Evolutionary conservation across 2,797 vertebrate species (phyloP).

Genomic region (Sebastolobus altivelis): DNA sequence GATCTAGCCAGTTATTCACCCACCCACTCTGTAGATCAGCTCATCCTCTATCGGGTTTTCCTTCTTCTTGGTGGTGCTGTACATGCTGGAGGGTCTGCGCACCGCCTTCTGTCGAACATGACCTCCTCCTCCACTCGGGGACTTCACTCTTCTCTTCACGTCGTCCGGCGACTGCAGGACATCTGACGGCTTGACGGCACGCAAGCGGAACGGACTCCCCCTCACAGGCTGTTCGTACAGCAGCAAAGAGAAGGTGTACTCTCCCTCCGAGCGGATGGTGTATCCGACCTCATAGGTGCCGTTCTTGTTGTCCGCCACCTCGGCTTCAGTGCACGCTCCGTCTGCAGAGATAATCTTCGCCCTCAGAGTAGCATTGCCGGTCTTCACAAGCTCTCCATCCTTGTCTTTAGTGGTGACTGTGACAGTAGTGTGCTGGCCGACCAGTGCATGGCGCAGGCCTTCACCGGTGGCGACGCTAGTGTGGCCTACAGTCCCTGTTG

Average conservation of each 20-base stretch:
- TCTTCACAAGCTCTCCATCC: constrained; percentile 92
- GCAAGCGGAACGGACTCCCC: constrained; percentile 91
- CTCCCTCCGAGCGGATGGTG: constrained; percentile 89
- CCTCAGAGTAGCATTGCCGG: constrained; percentile 89
- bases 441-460: constrained; percentile 91
- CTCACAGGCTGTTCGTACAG: constrained; percentile 92
- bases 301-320: constrained; percentile 95
- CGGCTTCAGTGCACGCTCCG: constrained; percentile 80
- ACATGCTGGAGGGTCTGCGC: constrained; percentile 96
- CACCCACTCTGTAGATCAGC: constrained; percentile 95
- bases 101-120: constrained; percentile 96
- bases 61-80: constrained; percentile 96
- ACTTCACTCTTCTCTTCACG: constrained; percentile 95
- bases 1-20: constrained; percentile 41
- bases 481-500: constrained; percentile 92
- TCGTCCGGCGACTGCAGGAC: constrained; percentile 92
- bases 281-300: constrained; percentile 96
- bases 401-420: constrained; percentile 97
- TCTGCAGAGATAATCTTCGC: constrained; percentile 87
- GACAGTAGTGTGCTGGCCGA: constrained; percentile 90
- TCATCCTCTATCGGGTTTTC: constrained; percentile 98
- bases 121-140: constrained; percentile 91
- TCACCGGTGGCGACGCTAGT: constrained; percentile 94
- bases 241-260: constrained; percentile 88
- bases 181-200: constrained; percentile 89